Evolutionary conservation across 1,140 invertebrate genomes (phyloP).

Genomic region (Zaprionus nigranus): DNA sequence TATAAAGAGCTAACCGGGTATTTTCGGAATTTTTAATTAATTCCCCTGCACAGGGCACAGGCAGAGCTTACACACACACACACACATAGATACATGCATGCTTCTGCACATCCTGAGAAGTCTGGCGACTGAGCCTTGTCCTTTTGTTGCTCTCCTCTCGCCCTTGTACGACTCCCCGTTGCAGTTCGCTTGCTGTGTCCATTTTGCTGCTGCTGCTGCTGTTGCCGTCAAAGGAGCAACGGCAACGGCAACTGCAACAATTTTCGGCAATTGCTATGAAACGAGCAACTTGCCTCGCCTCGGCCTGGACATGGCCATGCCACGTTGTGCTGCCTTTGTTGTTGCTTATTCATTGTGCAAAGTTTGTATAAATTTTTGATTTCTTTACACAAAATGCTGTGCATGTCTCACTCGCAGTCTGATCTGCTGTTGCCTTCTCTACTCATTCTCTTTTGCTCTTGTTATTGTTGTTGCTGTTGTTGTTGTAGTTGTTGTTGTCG

Average conservation of each 20-base stretch:
- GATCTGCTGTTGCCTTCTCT: conserved; percentile 55
- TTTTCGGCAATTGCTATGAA: conserved; percentile 77
- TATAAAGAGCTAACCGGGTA: conserved; percentile 82
- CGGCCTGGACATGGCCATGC: conserved; percentile 48
- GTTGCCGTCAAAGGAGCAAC: conserved; percentile 51
- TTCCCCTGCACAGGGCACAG: conserved; percentile 48
- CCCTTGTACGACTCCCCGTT: conserved; percentile 42
- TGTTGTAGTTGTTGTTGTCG: conserved; percentile 46
- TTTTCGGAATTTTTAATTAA: conserved; percentile 83
- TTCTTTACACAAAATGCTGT: conserved; percentile 82
- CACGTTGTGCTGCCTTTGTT: conserved; percentile 58
- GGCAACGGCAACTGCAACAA: conserved; percentile 62
- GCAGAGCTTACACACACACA: conserved; percentile 17
- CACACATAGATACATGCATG: conserved; percentile 24
- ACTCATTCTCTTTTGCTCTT: conserved; percentile 9
- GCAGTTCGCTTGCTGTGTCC: conserved; percentile 54
- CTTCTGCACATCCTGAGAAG: conserved; percentile 54
- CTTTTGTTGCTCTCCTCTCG: conserved; percentile 52
- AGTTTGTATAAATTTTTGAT: conserved; percentile 83
- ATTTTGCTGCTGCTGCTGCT: conserved; percentile 34
- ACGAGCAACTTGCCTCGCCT: conserved; percentile 38
- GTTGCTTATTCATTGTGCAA: conserved; percentile 82
- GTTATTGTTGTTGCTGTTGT: not conserved
- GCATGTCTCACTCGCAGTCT: conserved; percentile 70
- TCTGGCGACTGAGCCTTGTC: conserved; percentile 48